Base-by-base conservation (phyloP, 1,140 invertebrate genomes). In the Microplitis demolitor region DNA sequence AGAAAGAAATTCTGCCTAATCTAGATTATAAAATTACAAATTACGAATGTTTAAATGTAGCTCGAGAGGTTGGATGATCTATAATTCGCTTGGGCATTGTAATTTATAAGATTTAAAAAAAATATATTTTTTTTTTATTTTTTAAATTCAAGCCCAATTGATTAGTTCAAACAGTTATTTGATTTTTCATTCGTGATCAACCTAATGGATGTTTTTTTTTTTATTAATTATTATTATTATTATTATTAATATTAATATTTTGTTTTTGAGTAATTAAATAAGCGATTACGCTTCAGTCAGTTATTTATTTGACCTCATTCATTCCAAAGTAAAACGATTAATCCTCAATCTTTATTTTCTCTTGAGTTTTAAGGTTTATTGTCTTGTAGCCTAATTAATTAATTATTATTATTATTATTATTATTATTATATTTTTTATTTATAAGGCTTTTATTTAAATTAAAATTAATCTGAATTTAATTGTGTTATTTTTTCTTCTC, bases 301-400 rank as follows among this genome's bases (percentile, higher is more conserved):
- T 67, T 67, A 67, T 67, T 72, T 72, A 66, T 66, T 66, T 37
- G 39, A 72, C 70, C 70, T 72, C 70, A 72, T 72, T 72, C 70
- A 72, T 72, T 72, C 70, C 70, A 72, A 72, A 72, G 70, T 72
- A 66, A 66, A 31, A 56, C 39, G 5, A 45, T 45, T 45, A 45
- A 45, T 45, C 39, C 39, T 45, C 39, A 45, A 45, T 45, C 39
- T 45, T 45, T 45, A 45, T 8, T 45, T 45, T 45, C 6, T 45
- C 11, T 45, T 45, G 39, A 45, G 39, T 45, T 67, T 13, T 67
- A 45, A 58, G 53, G 35, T 66, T 67, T 67, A 67, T 11, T 51
- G 13, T 61, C 39, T 45, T 8, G 39, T 45, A 45, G 11, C 39
- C 39, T 45, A 45, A 45, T 45, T 6, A 8, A 9, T 45, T 45